A percentile compares a stretch with the other conserved stretches of the same genome.
Conservation (phyloP, 2,113 vertebrate species). For the Hipposideros armiger region DNA sequence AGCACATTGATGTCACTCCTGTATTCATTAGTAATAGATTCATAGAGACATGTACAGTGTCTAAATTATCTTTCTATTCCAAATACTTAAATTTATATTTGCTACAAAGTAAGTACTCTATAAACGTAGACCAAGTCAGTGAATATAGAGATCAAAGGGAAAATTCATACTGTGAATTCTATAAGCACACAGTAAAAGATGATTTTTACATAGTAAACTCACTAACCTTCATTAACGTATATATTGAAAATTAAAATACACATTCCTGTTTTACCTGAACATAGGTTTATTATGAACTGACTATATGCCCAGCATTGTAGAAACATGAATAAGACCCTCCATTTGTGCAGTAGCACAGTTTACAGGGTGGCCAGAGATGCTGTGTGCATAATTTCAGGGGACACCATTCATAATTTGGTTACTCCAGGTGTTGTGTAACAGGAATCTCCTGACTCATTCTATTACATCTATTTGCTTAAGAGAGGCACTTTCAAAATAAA, state of each 20-base stretch:
- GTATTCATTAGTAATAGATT: background rate
- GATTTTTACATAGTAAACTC: background rate
- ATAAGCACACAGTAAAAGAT: background rate
- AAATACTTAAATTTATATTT: constrained; percentile 4
- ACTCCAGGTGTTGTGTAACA: background rate
- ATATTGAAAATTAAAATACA: background rate
- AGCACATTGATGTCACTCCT: background rate
- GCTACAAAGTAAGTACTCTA: background rate
- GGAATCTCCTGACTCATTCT: background rate
- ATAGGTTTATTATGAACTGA: background rate
- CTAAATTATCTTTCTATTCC: background rate
- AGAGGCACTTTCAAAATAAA: background rate
- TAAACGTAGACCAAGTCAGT: background rate
- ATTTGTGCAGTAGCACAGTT: background rate
- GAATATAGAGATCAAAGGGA: background rate
- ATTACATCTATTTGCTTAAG: background rate
- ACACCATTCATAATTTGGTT: background rate
- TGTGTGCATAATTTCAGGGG: background rate
- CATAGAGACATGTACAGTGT: background rate
- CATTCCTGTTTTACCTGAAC: background rate
- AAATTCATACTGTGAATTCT: background rate
- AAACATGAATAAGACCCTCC: background rate
- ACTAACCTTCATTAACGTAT: background rate
- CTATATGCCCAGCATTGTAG: background rate
- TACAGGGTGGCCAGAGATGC: background rate